Evolutionary conservation across 1,140 invertebrate genomes (phyloP), one percentile per base, ranked within the genome.

Genomic region (Rhopalosiphum padi): DNA sequence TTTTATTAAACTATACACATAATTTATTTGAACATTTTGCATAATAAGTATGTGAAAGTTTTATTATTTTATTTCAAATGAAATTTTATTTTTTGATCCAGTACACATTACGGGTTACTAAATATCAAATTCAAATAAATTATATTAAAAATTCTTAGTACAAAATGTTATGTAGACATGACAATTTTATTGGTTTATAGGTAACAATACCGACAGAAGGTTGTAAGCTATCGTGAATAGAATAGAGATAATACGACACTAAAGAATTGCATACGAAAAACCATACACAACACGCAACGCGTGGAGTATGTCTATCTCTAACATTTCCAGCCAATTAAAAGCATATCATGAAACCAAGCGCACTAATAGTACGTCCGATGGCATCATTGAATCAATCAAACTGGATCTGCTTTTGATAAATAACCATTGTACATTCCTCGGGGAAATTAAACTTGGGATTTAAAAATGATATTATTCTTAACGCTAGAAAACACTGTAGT

Each of bases 21-120:
- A 89, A 35, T 89, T 89, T 89, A 51, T 89, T 21, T 88, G 85
- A 48, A 48, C 37, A 87, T 46, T 46, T 46, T 51, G 43, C 46
- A n/a, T 51, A 89, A 53, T 89, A 89, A 89, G 87, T 89, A 89
- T 51, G 53, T 48, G 25, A 87, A 87, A 46, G 41, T 87, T 86
- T 46, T 87, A 48, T 48, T 30, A 89, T 53, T 53, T 89, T 23
- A 53, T 89, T 35, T 53, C 51, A 53, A 21, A 37, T 51, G 2
- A 9, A 23, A 15, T 53, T 89, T 53, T 8, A 46, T 11, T 22
- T 51, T 37, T 85, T 41, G 37, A 41, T 85, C 35, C 1, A 77
- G 30, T 77, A 77, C 60, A 6, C 15, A 35, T n/a, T n/a, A 77
- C 15, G 11, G n/a, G 60, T n/a, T 77, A 77, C 15, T n/a, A 18